Evolutionary conservation across 30 jellyfish, hydroid and myxozoan species (phyloP).

Genomic region (Hydra vulgaris): DNA sequence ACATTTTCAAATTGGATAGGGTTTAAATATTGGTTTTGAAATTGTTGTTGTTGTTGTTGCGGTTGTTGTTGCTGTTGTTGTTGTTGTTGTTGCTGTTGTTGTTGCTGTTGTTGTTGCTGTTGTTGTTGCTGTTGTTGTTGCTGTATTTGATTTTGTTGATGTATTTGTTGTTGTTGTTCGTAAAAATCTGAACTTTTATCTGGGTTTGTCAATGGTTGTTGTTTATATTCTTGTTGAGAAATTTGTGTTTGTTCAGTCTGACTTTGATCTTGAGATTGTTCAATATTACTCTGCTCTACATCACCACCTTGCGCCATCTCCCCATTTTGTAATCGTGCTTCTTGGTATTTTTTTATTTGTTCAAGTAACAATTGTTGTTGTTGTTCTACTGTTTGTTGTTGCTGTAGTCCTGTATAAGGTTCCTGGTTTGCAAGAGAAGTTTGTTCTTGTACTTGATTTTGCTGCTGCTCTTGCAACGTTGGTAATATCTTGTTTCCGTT

Average conservation of each 20-base stretch:
- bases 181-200: not conserved
- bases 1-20: not conserved
- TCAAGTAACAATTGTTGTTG: not conserved
- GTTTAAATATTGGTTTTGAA: not conserved
- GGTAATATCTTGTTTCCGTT: not conserved
- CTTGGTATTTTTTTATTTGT: not conserved
- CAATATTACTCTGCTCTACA: no score
- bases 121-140: not conserved
- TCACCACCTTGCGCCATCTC: no score
- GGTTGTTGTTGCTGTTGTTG: not conserved
- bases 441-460: not conserved
- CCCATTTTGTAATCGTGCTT: not conserved
- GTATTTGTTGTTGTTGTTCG: not conserved
- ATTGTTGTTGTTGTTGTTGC: slow-evolving; percentile 4
- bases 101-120: not conserved
- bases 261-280: not conserved
- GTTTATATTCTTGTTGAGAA: not conserved
- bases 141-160: not conserved
- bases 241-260: not conserved
- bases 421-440: not conserved
- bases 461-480: not conserved
- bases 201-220: not conserved
- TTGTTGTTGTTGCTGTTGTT: slow-evolving; percentile 1
- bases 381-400: no score
- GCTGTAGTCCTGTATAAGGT: not conserved